These are phyloP conservation scores for Zygaena filipendulae DNA, from an alignment of 2,888 invertebrate genomes.

Conservation along the genomic window DNA sequence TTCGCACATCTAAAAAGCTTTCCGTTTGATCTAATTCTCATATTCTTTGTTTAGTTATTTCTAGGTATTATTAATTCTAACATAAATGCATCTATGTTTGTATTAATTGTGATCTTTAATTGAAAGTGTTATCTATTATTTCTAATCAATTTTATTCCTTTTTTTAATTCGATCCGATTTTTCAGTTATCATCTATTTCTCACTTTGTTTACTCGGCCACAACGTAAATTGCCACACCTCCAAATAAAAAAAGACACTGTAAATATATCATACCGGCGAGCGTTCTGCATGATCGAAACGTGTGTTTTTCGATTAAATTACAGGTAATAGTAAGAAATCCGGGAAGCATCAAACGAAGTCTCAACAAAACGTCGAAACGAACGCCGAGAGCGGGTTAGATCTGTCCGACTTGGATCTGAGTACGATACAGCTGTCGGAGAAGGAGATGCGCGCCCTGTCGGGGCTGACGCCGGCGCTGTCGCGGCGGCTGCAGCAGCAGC, in stretches of 20 bases:
- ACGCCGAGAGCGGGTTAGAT: constrained; percentile 46
- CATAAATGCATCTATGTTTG: constrained; percentile 40
- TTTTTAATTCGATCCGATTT: too few relatives aligned
- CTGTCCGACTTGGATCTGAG: constrained; percentile 75
- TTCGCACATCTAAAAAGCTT: constrained; percentile 55
- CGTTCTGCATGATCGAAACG: constrained; percentile 66
- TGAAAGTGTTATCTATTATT: constrained; percentile 4
- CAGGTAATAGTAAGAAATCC: constrained; percentile 60
- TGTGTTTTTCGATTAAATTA: constrained; percentile 63
- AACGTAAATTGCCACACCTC: too few relatives aligned
- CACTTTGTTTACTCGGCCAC: constrained; percentile 1
- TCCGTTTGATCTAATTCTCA: constrained; percentile 43
- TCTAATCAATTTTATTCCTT: constrained; percentile 1
- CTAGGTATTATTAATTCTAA: constrained; percentile 50
- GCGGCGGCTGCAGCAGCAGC: constrained; percentile 76
- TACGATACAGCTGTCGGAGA: constrained; percentile 74
- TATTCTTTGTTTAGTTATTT: constrained; percentile 30
- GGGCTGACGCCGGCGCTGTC: constrained; percentile 75
- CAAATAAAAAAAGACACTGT: constrained; percentile 45
- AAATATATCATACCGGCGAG: constrained; percentile 57
- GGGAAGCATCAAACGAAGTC: constrained; percentile 37
- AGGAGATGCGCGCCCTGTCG: constrained; percentile 68
- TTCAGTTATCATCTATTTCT: constrained; percentile 1
- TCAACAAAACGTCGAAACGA: constrained; percentile 23
- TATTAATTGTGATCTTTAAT: constrained; percentile 17